Conservation (phyloP, 2,888 invertebrate genomes). For the Gymnocheta viridis region DNA sequence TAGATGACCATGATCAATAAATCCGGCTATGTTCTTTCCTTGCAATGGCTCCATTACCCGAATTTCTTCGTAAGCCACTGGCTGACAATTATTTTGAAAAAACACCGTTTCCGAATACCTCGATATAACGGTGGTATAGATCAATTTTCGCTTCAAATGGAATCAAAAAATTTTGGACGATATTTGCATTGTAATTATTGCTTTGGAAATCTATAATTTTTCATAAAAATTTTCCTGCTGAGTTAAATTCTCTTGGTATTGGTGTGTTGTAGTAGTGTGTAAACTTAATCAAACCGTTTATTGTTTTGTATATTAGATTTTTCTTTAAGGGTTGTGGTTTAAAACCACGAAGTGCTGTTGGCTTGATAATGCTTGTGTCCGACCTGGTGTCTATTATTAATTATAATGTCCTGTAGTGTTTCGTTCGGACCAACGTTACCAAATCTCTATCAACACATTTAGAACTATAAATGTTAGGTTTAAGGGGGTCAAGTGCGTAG, state of each 20-base stretch:
- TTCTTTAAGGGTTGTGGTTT: slow-evolving; percentile 6
- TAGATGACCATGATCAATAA: slow-evolving; percentile 6
- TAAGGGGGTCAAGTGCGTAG: neutral
- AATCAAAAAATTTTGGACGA: neutral
- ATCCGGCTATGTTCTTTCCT: neutral
- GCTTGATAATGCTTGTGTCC: slow-evolving; percentile 42
- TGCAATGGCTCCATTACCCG: neutral
- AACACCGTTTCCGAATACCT: slow-evolving; percentile 5
- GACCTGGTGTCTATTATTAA: slow-evolving; percentile 53
- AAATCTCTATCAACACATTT: neutral
- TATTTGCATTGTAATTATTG: slow-evolving; percentile 18
- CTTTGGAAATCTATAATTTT: slow-evolving; percentile 10
- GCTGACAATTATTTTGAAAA: slow-evolving; percentile 3
- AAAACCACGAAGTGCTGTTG: neutral
- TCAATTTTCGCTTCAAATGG: slow-evolving; percentile 22
- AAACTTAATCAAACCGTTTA: neutral
- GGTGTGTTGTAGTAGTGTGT: neutral
- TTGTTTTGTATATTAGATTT: slow-evolving; percentile 8
- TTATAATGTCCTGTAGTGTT: neutral
- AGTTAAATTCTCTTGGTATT: slow-evolving; percentile 13
- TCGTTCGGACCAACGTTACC: no score
- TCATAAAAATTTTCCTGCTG: neutral
- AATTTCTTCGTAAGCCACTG: neutral
- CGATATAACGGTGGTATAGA: slow-evolving; percentile 12
- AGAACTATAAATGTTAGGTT: neutral